Conservation (phyloP, 2,113 vertebrate species). For the Gobiocypris rarus region DNA sequence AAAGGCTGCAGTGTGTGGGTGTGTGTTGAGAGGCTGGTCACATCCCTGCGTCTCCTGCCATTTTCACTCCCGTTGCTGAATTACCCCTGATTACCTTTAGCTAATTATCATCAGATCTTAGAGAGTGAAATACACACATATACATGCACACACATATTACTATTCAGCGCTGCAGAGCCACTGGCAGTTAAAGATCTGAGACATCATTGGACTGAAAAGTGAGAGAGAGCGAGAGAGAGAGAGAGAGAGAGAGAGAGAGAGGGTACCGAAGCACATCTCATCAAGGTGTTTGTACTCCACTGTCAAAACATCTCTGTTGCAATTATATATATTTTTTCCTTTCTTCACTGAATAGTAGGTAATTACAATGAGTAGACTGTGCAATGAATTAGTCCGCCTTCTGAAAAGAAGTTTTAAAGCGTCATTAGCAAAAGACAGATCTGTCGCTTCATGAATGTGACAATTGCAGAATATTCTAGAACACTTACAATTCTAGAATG, state of each 20-base stretch:
- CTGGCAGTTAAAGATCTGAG: conserved; percentile 45
- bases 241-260: not conserved
- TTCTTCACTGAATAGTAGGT: conserved; percentile 52
- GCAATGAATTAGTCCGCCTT: conserved; percentile 37
- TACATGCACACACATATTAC: conserved; percentile 41
- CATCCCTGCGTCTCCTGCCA: conserved; percentile 57
- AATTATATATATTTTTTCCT: conserved; percentile 46
- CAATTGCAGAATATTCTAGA: conserved; percentile 1
- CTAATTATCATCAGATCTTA: conserved; percentile 58
- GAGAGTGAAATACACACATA: conserved; percentile 32
- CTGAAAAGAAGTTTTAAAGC: conserved; percentile 47
- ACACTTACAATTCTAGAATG: not conserved
- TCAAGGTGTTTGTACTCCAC: conserved; percentile 51
- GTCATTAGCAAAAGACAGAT: conserved; percentile 46
- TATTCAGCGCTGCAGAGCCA: conserved; percentile 49
- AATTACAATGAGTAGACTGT: conserved; percentile 47
- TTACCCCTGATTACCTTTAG: conserved; percentile 63
- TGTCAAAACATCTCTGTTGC: conserved; percentile 53
- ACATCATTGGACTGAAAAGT: conserved; percentile 44
- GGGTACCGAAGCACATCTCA: conserved; percentile 41
- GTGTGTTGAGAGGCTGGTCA: conserved; percentile 61
- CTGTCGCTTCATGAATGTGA: conserved; percentile 13
- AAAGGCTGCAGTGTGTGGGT: conserved; percentile 61
- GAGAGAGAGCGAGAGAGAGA: not conserved
- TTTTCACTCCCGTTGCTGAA: conserved; percentile 56